Evolutionary conservation across 2,888 invertebrate genomes (phyloP), one percentile per base, ranked within the genome.

Genomic region (Autographa gamma): DNA sequence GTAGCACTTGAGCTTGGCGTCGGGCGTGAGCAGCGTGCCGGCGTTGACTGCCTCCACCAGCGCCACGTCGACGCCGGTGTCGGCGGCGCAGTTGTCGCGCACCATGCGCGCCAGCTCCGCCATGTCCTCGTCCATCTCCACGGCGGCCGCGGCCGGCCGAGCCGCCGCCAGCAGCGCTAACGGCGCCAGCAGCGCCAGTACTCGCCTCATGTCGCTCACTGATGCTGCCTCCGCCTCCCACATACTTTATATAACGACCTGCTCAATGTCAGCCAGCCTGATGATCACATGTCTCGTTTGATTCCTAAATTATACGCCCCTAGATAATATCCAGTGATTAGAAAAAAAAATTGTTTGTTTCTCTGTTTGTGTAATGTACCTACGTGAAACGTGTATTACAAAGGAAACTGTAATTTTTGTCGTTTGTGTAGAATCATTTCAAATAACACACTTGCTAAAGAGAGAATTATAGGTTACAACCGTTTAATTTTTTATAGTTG

Each of bases 1-100:
- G 88, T 95, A 95, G 85, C 95, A 95, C 80, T 94, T 93, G 64
- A 95, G 86, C 71, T 87, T 88, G 0, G 80, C 78, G 80, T 94
- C 94, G 0, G 89, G 84, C 85, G 87, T 82, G 18, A 95, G 82
- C 16, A 88, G 88, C 0, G 89, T 88, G n/a, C 95, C 95, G 7
- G 69, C 89, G 83, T 95, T 92, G 1, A 94, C 88, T 34, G 85
- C 78, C 52, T 91, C 91, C 43, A 95, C 81, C 16, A 93, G 84
- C 58, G 85, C 70, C 18, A 87, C 7, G 79, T 93, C 93, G 0
- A 88, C 94, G n/a, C 90, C 91, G 0, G 90, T 91, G 78, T 95
- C 94, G 1, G 71, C 92, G 0, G 76, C 88, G 85, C 95, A 95
- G 80, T 80, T 89, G 34, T 93, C 93, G 66, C 93, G 89, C 82